phyloP scores from a whole-genome alignment of 1,140 invertebrate species.

The Drosophila repletoides region DNA sequence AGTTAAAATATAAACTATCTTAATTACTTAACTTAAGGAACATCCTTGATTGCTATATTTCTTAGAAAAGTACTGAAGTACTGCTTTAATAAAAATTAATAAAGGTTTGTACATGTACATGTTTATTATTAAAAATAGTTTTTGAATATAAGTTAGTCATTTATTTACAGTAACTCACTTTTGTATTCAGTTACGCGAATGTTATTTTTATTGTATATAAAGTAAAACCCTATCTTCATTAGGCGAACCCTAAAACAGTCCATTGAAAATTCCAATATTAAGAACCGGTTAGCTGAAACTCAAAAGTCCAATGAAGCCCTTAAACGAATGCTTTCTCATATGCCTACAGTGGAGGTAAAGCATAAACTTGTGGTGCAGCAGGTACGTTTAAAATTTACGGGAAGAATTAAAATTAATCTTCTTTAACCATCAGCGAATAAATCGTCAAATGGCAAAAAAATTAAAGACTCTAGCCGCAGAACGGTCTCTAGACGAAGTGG shows the following conservation, averaged over 20 bases:
- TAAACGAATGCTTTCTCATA: conserved; percentile 53
- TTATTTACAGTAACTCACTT: too few species aligned
- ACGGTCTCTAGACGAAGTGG: conserved; percentile 46
- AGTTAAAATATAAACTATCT: too few species aligned
- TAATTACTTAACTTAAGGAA: too few species aligned
- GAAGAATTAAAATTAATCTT: background rate
- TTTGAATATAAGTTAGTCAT: too few species aligned
- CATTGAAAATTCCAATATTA: conserved; percentile 54
- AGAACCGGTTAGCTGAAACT: conserved; percentile 43
- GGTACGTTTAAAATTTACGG: conserved; percentile 16
- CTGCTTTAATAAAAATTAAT: too few species aligned
- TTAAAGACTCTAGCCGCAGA: conserved; percentile 44
- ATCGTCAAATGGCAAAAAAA: conserved; percentile 49
- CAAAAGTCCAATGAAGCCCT: conserved; percentile 53
- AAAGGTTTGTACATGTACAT: too few species aligned
- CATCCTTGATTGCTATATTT: too few species aligned
- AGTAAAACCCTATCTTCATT: too few species aligned
- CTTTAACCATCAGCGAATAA: conserved; percentile 24
- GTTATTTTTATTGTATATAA: too few species aligned
- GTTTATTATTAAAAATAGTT: too few species aligned
- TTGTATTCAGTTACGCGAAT: too few species aligned
- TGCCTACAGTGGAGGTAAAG: conserved; percentile 66
- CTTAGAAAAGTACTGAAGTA: too few species aligned
- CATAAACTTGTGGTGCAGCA: conserved; percentile 56
- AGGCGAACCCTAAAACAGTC: conserved; percentile 63